These are phyloP conservation scores for Leptinotarsa juncta DNA, from an alignment of 2,888 invertebrate species.

Conservation along the genomic window DNA sequence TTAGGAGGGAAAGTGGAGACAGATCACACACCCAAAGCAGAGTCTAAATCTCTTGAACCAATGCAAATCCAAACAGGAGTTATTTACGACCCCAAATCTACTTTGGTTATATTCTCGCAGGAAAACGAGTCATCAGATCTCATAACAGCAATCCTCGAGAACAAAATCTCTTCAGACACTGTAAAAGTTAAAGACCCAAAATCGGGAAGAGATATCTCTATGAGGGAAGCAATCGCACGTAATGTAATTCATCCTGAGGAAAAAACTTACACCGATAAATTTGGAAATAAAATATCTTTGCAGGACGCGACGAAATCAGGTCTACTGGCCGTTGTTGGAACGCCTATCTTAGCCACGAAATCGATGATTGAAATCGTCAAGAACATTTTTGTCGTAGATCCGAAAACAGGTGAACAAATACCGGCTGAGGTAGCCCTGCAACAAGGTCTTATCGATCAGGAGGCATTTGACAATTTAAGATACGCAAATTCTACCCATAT, in stretches of 20 bases:
- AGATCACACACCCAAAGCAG: constrained; percentile 70
- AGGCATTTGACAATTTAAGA: constrained; percentile 69
- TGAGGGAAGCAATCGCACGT: constrained; percentile 81
- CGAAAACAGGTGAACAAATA: constrained; percentile 82
- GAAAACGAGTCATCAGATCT: constrained; percentile 79
- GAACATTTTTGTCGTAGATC: constrained; percentile 76
- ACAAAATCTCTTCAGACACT: constrained; percentile 75
- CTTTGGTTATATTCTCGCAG: constrained; percentile 76
- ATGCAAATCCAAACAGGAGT: constrained; percentile 79
- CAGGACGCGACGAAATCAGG: constrained; percentile 83
- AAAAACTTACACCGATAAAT: constrained; percentile 75
- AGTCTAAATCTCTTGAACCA: constrained; percentile 71
- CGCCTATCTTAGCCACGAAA: constrained; percentile 79
- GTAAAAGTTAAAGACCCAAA: constrained; percentile 79
- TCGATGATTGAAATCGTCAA: constrained; percentile 75
- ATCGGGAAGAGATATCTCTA: constrained; percentile 74
- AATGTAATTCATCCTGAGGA: constrained; percentile 80
- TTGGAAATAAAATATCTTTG: constrained; percentile 76
- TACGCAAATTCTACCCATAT: constrained; percentile 56
- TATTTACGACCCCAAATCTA: constrained; percentile 83
- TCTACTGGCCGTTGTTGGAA: constrained; percentile 79
- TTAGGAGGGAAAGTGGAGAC: constrained; percentile 69
- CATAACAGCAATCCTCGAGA: constrained; percentile 80
- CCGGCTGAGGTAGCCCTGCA: constrained; percentile 85
- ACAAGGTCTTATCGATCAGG: constrained; percentile 76